Evolutionary conservation across 2,888 invertebrate species (phyloP), one percentile per base, ranked within the genome.

Genomic region (Hartigia nigra): DNA sequence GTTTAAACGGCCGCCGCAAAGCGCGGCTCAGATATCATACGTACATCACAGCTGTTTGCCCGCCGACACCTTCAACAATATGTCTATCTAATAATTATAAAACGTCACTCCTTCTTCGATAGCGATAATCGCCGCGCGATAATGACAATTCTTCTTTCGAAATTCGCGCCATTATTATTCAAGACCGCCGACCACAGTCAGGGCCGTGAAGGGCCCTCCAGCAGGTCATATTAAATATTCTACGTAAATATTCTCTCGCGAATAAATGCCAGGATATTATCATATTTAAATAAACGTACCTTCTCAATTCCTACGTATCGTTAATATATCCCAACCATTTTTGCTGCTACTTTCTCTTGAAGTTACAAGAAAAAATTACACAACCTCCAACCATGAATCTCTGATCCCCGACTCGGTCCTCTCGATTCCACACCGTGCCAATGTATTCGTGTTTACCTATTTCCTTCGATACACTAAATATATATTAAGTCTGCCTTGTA

Each of bases 21-120:
- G 4, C n/a, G 75, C 76, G 69, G 76, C 37, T 72, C 14, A 35
- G 72, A 78, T 78, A 78, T 78, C 32, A 70, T 75, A 77, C 70
- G 37, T 70, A 76, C 70, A 78, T 78, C 78, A 78, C 78, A 78
- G 78, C 78, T 78, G 72, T 78, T 78, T 78, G 78, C 78, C 78
- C 78, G 75, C 78, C 76, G 75, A 78, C 75, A 37, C 76, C 78
- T 72, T 70, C 34, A n/a, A 39, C 55, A 69, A 39, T 31, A 74
- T 75, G 31, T 75, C 75, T 75, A 32, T 75, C 74, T 75, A 77
- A 23, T 55, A 55, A 32, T 75, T 77, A 74, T 32, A 75, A 35
- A 75, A 69, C 74, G 37, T 39, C n/a, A 35, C 34, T 75, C 36
- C 34, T 36, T 35, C 31, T 4, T 75, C 55, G 23, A 55, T 55